Conservation (phyloP, 2,797 vertebrate genomes). For the Sebastes melanostomus region DNA sequence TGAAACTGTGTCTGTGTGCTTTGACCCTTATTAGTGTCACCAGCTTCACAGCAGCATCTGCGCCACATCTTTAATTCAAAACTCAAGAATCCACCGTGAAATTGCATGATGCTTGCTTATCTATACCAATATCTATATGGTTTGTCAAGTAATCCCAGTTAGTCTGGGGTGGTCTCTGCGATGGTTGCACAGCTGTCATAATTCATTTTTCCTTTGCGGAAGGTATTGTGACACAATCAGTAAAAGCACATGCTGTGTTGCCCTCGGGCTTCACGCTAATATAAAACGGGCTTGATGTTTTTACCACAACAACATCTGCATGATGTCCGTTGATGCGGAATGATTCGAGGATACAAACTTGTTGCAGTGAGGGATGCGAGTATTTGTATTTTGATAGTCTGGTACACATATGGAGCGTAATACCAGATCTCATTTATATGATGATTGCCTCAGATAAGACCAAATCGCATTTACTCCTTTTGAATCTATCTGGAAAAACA, state of each 20-base stretch:
- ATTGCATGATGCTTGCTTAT: not conserved
- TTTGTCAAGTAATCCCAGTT: slow-evolving; percentile 15
- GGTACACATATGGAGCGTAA: not conserved
- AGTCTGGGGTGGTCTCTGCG: not conserved
- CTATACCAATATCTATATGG: not conserved
- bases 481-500: slow-evolving; percentile 5
- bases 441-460: slow-evolving; percentile 11
- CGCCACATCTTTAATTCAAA: not conserved
- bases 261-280: slow-evolving; percentile 20
- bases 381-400: slow-evolving; percentile 10
- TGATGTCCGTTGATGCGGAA: not conserved
- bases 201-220: slow-evolving; percentile 20
- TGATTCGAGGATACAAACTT: slow-evolving; percentile 20
- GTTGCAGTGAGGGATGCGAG: not conserved
- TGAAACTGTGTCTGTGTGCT: slow-evolving; percentile 11
- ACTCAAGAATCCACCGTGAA: not conserved
- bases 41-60: not conserved
- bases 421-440: not conserved
- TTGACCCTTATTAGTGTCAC: not conserved
- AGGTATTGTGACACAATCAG: slow-evolving; percentile 25
- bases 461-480: slow-evolving; percentile 17
- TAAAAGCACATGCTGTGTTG: slow-evolving; percentile 16
- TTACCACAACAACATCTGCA: slow-evolving; percentile 27
- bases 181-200: slow-evolving; percentile 15
- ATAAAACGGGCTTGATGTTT: slow-evolving; percentile 33